These are phyloP conservation scores for Plestiodon gilberti DNA, from an alignment of 2,113 vertebrate species.

Conservation along the genomic window DNA sequence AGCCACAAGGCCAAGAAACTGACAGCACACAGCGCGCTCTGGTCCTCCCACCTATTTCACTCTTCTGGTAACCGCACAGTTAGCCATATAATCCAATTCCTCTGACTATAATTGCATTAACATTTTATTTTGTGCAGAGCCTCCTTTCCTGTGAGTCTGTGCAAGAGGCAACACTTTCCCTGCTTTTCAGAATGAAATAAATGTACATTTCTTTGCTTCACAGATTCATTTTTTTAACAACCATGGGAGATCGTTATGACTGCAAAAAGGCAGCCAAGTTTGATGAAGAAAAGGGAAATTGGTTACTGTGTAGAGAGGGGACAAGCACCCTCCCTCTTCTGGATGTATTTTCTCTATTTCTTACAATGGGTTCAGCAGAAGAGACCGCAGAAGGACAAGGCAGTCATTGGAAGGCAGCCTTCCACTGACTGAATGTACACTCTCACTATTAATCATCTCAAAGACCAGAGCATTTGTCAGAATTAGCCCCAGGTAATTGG, in stretches of 20 bases:
- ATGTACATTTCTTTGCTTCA: slow-evolving; percentile 41
- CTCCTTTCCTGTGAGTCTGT: background rate
- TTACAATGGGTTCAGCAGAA: accelerated
- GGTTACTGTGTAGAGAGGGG: slow-evolving; percentile 14
- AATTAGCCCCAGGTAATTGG: accelerated
- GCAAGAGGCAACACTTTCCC: slow-evolving; percentile 10
- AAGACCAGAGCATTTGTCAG: accelerated
- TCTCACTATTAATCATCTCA: background rate
- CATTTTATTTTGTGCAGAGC: slow-evolving; percentile 10
- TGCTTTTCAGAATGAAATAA: slow-evolving; percentile 32
- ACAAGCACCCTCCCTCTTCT: accelerated
- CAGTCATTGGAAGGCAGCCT: background rate
- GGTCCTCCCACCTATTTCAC: slow-evolving; percentile 2
- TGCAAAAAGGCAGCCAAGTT: slow-evolving; percentile 34
- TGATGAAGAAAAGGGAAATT: background rate
- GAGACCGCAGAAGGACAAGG: background rate
- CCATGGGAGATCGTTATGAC: background rate
- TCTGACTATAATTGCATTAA: background rate
- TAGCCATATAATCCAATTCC: accelerated
- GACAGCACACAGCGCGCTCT: background rate
- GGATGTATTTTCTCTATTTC: accelerated
- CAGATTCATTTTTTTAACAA: slow-evolving; percentile 26
- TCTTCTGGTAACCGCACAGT: background rate
- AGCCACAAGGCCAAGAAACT: background rate
- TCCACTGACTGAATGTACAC: too few species aligned